A percentile compares a stretch with the other conserved stretches of the same genome.
Conservation (phyloP, 1,140 invertebrate genomes). For the Drosophila funebris region DNA sequence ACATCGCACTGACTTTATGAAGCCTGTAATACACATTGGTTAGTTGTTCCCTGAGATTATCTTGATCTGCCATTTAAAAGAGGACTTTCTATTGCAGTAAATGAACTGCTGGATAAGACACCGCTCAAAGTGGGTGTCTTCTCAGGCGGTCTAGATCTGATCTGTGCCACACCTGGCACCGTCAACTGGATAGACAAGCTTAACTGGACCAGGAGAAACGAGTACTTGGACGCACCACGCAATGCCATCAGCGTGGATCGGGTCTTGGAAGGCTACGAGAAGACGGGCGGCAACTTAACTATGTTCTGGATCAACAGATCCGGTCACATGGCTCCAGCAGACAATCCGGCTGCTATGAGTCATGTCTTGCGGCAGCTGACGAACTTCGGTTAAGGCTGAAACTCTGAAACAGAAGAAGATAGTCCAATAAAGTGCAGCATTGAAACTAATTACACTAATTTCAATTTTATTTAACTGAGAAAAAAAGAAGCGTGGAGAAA, state of each 20-base stretch:
- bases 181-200: slow-evolving; percentile 89
- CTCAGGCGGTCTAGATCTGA: slow-evolving; percentile 87
- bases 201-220: slow-evolving; percentile 86
- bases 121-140: slow-evolving; percentile 75
- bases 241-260: slow-evolving; percentile 85
- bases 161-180: slow-evolving; percentile 88
- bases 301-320: slow-evolving; percentile 90
- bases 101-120: slow-evolving; percentile 88
- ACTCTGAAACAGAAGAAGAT: neutral
- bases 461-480: neutral
- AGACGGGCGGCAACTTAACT: slow-evolving; percentile 87
- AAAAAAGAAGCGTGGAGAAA: neutral
- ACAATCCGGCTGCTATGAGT: slow-evolving; percentile 74
- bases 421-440: neutral
- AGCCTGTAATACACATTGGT: slow-evolving; percentile 89
- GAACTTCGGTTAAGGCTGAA: slow-evolving; percentile 51
- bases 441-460: neutral
- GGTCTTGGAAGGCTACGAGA: slow-evolving; percentile 87
- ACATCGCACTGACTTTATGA: slow-evolving; percentile 92
- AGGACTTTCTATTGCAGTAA: slow-evolving; percentile 85
- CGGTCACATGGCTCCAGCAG: slow-evolving; percentile 86
- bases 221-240: slow-evolving; percentile 85
- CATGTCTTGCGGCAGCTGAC: slow-evolving; percentile 68
- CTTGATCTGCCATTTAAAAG: neutral
- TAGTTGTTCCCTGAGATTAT: slow-evolving; percentile 15